These are phyloP conservation scores for Lycaon pictus DNA, from an alignment of 2,113 vertebrate genomes.

Conservation along the genomic window DNA sequence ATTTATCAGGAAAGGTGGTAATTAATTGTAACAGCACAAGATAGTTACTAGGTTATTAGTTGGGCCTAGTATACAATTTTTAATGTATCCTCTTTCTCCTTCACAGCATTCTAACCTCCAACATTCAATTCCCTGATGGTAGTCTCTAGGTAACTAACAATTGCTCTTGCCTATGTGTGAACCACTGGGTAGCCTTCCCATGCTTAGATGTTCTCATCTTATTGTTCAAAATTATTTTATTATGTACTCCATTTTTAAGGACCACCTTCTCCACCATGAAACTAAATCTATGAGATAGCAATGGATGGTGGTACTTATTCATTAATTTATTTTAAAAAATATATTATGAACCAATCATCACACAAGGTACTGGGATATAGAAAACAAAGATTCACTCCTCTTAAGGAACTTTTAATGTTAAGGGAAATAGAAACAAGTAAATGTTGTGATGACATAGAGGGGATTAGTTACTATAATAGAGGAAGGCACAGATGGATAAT, in stretches of 20 bases:
- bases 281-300: neutral
- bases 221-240: neutral
- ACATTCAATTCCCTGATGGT: neutral
- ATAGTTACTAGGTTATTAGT: neutral
- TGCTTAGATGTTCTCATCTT: neutral
- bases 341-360: neutral
- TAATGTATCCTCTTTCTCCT: neutral
- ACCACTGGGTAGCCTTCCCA: neutral
- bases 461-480: neutral
- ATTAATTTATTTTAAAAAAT: neutral
- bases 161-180: neutral
- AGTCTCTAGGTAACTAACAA: neutral
- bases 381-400: neutral
- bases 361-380: neutral
- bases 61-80: neutral
- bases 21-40: neutral
- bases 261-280: neutral
- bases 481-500: neutral
- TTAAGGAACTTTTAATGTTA: neutral
- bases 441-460: neutral
- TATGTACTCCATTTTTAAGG: neutral
- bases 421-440: neutral
- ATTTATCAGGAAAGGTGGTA: neutral
- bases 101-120: neutral
- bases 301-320: neutral